Evolutionary conservation across 2,888 invertebrate genomes (phyloP).

Genomic region (Octodonta nipae): DNA sequence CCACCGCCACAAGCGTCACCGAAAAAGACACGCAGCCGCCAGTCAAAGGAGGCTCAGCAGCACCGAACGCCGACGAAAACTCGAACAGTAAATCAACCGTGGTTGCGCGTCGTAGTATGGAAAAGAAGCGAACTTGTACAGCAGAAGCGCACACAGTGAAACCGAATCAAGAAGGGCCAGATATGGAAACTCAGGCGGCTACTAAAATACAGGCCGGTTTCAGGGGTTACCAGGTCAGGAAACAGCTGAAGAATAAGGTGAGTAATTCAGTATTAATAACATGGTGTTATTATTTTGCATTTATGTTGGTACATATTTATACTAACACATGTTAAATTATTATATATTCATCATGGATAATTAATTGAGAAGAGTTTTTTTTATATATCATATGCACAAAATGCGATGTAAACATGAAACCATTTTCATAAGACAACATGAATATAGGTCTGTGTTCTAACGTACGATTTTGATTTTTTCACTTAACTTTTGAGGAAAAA

Average conservation of each 20-base stretch:
- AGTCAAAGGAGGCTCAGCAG: slow-evolving; percentile 23
- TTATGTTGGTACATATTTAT: no score
- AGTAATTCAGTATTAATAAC: slow-evolving; percentile 10
- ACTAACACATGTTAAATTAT: no score
- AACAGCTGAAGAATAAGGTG: slow-evolving; percentile 34
- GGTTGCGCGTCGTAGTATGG: slow-evolving; percentile 12
- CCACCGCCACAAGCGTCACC: slow-evolving; percentile 9
- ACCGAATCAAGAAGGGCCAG: slow-evolving; percentile 5
- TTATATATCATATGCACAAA: no score
- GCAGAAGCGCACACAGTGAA: slow-evolving; percentile 3
- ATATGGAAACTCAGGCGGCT: slow-evolving; percentile 39
- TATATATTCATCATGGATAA: no score
- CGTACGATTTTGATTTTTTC: no score
- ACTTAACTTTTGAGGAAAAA: no score
- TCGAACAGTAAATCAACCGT: no score
- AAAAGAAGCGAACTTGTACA: slow-evolving; percentile 14
- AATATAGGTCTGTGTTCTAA: no score
- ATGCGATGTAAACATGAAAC: no score
- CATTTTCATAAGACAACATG: no score
- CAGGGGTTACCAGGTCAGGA: slow-evolving; percentile 48
- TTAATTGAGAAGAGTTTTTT: no score
- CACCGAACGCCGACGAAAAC: not conserved
- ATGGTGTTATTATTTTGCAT: no score
- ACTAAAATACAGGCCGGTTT: slow-evolving; percentile 60
- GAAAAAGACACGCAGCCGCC: slow-evolving; percentile 25